Evolutionary conservation across 2,113 vertebrate genomes (phyloP), one percentile per base, ranked within the genome.

Genomic region (Burhinus oedicnemus): DNA sequence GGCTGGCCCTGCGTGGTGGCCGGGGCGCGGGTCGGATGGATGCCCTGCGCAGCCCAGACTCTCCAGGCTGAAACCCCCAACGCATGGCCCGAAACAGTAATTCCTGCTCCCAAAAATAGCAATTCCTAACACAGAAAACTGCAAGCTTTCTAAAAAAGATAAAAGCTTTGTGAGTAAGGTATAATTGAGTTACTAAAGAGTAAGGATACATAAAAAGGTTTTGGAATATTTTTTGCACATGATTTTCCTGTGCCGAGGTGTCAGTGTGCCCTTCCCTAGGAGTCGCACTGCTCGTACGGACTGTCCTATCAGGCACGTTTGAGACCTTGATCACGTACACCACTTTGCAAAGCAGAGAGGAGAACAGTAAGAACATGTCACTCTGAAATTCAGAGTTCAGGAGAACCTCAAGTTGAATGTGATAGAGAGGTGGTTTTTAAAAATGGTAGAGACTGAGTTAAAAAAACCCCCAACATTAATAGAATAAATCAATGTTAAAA

Each of bases 1-100:
- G 1, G 2, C 2, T 4, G 27, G 5, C 32, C 70, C 22, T 3
- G 2, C 1, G 17, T 11, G 47, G n/a, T 2, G 5, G 20, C 38
- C 22, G 75, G 9, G 5, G 32, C 1, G 18, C 0, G 13, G 27
- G 47, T 5, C 9, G 36, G 47, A 4, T 4, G 80, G 75, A 4
- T n/a, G 47, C 29, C 60, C 32, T 5, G 38, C 4, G 6, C 8
- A n/a, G 34, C 74, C 60, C 52, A 4, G 34, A 2, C 40, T 7
- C 34, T 29, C 29, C 18, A 1, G 34, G 8, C 8, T 17, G 45
- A 15, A 20, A 40, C 13, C 54, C 52, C 68, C 12, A 8, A 20
- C 0, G 1, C 44, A 11, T 3, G 1, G 5, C 6, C 45, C 47
- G 7, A 9, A 55, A 12, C 11, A 2, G 3, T 20, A 4, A 19